Conservation (phyloP, 2,797 vertebrate species). For the Pangasius macronema region DNA sequence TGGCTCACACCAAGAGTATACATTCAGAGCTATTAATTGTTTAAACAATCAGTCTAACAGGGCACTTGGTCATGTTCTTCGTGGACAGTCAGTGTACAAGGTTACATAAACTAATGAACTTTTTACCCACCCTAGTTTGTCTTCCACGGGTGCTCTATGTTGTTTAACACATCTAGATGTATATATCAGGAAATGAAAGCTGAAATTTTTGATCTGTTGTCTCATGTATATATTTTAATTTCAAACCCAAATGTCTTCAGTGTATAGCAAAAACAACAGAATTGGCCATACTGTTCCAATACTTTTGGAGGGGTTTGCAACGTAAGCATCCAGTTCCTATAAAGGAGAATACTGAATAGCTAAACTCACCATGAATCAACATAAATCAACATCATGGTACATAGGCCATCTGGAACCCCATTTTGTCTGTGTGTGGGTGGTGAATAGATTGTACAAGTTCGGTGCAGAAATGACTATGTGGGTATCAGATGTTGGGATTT, state of each 20-base stretch:
- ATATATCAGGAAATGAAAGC: not conserved
- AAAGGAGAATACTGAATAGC: conserved; percentile 21
- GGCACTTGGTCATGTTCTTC: not conserved
- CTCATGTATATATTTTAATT: not conserved
- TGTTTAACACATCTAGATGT: not conserved
- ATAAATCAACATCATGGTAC: conserved; percentile 40
- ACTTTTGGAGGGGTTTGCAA: not conserved
- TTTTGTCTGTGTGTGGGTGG: conserved; percentile 38
- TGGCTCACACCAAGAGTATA: not conserved
- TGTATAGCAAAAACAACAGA: not conserved
- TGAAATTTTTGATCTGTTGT: not conserved
- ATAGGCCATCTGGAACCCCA: conserved; percentile 6
- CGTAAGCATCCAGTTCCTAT: conserved; percentile 41
- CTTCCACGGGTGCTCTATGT: too few species aligned
- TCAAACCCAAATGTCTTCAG: not conserved
- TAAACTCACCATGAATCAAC: conserved; percentile 41
- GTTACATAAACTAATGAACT: too few species aligned
- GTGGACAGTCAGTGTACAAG: too few species aligned
- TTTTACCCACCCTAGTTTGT: too few species aligned
- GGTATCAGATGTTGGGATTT: conserved; percentile 35
- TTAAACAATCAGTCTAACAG: not conserved
- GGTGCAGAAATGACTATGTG: conserved; percentile 23
- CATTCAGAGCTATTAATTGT: not conserved
- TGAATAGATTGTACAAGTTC: not conserved
- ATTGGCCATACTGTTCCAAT: not conserved